Conservation (phyloP, 2,797 vertebrate species). For the Chromis chromis region DNA sequence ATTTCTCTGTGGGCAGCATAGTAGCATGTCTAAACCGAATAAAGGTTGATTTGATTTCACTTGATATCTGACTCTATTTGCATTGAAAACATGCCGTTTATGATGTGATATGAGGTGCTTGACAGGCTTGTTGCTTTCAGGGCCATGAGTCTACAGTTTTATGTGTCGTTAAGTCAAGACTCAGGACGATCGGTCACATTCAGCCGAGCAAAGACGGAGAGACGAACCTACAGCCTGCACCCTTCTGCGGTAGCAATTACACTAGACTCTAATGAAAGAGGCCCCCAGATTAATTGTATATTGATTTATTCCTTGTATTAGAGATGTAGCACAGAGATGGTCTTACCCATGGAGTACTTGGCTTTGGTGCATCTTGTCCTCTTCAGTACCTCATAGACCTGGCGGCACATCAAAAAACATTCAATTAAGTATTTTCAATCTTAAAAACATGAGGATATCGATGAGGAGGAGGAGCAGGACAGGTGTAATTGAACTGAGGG, state of each 20-base stretch:
- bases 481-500: neutral
- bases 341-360: constrained; percentile 94
- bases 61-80: too few relatives aligned
- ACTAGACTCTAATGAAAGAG: neutral
- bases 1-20: too few relatives aligned
- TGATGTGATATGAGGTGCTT: too few relatives aligned
- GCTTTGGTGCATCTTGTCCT: constrained; percentile 90
- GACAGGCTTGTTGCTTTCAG: too few relatives aligned
- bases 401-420: constrained; percentile 41
- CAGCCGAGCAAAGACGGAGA: too few relatives aligned
- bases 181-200: too few relatives aligned
- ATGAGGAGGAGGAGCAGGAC: neutral
- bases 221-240: neutral
- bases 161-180: too few relatives aligned
- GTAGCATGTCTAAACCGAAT: too few relatives aligned
- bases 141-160: too few relatives aligned
- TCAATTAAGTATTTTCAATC: neutral
- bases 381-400: constrained; percentile 97
- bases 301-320: neutral
- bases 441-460: neutral
- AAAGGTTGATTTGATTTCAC: too few relatives aligned
- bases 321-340: neutral
- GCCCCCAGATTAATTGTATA: constrained; percentile 8
- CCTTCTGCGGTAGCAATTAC: neutral
- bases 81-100: too few relatives aligned